phyloP scores from a whole-genome alignment of 1,140 invertebrate species.

The Vollenhovia emeryi region DNA sequence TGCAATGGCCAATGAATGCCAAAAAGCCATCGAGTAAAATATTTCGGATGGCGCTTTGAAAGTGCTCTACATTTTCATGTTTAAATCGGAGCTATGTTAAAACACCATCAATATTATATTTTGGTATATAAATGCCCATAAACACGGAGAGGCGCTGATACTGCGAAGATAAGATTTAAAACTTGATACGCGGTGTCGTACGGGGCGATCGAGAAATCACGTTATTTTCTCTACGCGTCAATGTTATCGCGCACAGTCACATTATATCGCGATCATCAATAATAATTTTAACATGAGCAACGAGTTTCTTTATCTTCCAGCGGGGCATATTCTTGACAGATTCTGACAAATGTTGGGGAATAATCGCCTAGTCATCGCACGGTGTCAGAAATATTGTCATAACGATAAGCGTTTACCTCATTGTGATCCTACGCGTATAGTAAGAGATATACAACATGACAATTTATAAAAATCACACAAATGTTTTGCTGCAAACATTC shows the following conservation, averaged over 20 bases:
- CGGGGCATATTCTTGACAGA: background rate
- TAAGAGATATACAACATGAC: background rate
- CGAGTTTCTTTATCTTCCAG: constrained; percentile 35
- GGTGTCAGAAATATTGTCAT: constrained; percentile 7
- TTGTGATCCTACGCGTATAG: background rate
- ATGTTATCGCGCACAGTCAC: constrained; percentile 3
- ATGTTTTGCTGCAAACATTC: background rate
- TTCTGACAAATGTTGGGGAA: constrained; percentile 28
- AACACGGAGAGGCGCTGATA: background rate
- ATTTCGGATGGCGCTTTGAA: constrained; percentile 30
- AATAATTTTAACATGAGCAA: constrained; percentile 45
- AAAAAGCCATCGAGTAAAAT: constrained; percentile 55
- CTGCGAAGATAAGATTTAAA: background rate
- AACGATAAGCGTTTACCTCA: constrained; percentile 1
- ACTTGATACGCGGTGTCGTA: background rate
- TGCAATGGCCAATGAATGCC: constrained; percentile 52
- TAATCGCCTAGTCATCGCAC: constrained; percentile 36
- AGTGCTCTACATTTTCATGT: constrained; percentile 14
- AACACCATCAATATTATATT: constrained; percentile 14
- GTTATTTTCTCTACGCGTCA: background rate
- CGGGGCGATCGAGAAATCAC: background rate
- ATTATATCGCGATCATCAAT: constrained; percentile 38
- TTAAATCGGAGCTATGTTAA: constrained; percentile 22
- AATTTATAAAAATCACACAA: background rate
- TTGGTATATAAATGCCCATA: background rate